Evolutionary conservation across 2,113 vertebrate genomes (phyloP).

Genomic region (Rallus limicola): DNA sequence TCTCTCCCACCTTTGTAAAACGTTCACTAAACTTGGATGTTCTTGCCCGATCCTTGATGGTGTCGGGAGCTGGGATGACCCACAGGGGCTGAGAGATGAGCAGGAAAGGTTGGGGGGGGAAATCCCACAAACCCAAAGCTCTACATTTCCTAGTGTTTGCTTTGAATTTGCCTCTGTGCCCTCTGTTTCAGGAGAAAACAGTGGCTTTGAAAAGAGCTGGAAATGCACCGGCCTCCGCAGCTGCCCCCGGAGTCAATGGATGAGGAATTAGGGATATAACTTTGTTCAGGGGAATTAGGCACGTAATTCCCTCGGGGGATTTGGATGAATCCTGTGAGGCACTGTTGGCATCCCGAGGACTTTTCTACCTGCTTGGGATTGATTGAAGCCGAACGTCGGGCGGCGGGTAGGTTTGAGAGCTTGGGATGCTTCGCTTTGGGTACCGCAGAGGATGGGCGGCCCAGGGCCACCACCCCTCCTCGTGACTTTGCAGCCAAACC

Average conservation of each 20-base stretch:
- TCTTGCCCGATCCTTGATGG: accelerated
- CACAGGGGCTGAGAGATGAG: background rate
- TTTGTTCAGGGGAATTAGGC: background rate
- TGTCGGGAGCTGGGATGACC: accelerated
- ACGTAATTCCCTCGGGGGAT: accelerated
- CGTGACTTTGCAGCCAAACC: background rate
- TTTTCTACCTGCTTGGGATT: background rate
- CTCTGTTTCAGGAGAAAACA: background rate
- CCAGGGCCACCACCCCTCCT: accelerated
- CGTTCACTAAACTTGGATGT: background rate
- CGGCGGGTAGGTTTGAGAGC: background rate
- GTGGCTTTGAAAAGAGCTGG: background rate
- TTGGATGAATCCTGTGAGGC: background rate
- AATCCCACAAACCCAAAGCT: accelerated
- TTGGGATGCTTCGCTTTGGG: accelerated
- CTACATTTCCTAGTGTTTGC: background rate
- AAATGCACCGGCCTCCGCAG: accelerated
- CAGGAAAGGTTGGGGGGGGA: background rate
- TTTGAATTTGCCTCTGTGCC: background rate
- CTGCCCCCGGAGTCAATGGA: accelerated
- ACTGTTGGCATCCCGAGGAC: background rate
- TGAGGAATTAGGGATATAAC: background rate
- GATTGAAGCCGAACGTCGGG: no score
- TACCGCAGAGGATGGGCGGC: accelerated
- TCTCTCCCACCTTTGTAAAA: background rate